A percentile compares a stretch with the other conserved stretches of the same genome.
Conservation (phyloP, 2,888 invertebrate genomes). For the Bellardia pandia region DNA sequence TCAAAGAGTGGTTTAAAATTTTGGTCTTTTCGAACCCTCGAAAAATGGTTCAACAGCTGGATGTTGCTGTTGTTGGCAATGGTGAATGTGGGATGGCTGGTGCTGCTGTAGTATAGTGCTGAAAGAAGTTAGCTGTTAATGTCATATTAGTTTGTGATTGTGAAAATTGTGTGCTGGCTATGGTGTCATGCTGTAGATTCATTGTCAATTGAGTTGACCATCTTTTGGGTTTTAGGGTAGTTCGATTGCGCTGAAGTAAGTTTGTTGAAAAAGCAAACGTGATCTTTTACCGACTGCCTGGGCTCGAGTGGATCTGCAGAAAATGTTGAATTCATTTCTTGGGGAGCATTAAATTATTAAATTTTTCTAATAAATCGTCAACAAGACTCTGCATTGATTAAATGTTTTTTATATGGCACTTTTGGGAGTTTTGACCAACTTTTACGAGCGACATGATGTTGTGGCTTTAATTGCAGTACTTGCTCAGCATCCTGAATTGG, state of each 20-base stretch:
- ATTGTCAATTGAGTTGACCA: slow-evolving; percentile 45
- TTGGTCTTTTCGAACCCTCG: too few relatives aligned
- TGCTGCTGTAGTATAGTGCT: not conserved
- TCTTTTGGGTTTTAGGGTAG: slow-evolving; percentile 50
- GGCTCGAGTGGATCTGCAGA: not conserved
- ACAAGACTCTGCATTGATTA: not conserved
- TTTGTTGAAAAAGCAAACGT: slow-evolving; percentile 56
- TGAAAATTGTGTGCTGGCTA: not conserved
- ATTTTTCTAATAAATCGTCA: not conserved
- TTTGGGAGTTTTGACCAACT: slow-evolving; percentile 74
- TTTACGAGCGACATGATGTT: slow-evolving; percentile 32
- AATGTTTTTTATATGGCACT: not conserved
- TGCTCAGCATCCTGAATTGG: not conserved
- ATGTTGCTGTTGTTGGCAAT: slow-evolving; percentile 68
- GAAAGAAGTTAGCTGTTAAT: not conserved
- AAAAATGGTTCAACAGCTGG: slow-evolving; percentile 75
- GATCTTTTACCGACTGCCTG: slow-evolving; percentile 54
- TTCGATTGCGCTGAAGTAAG: slow-evolving; percentile 26
- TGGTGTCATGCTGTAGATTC: slow-evolving; percentile 28
- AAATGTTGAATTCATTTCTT: slow-evolving; percentile 5
- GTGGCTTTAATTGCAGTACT: slow-evolving; percentile 14
- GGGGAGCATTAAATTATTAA: not conserved
- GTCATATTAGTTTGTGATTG: not conserved
- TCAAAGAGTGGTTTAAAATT: too few relatives aligned
- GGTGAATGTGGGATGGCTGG: slow-evolving; percentile 3